Evolutionary conservation across 2,888 invertebrate genomes (phyloP), one percentile per base, ranked within the genome.

Genomic region (Microchrysa polita): DNA sequence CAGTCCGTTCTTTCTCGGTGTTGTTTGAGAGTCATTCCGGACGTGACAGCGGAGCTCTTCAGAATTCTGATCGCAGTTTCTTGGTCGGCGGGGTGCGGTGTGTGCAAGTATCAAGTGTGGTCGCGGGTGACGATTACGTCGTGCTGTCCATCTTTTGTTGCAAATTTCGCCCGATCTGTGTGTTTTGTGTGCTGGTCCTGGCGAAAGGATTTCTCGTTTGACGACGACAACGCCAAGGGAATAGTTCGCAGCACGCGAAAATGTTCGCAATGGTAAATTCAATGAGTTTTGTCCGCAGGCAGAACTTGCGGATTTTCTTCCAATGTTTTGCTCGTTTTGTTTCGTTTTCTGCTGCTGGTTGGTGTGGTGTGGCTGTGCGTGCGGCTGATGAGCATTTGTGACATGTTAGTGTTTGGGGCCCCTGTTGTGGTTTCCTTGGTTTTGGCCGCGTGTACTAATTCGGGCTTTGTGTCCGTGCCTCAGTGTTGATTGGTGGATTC

Each of bases 221-320:
- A 40, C 27, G 27, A 34, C 27, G 27, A 34, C 27, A 18, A 9
- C 20, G 40, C 69, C 55, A 34, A 42, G 27, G 22, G 20, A 69
- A 40, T 22, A 34, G n/a, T 55, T 5, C 10, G 27, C 34, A 40
- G 55, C 42, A 18, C 55, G 40, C 57, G 16, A 20, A 55, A 69
- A 69, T 69, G 69, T 69, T 69, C 18, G 69, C 55, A 69, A 69
- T 69, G 69, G 69, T 69, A 69, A 69, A 23, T 63, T 5, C 44
- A 23, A 16, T 18, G 40, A n/a, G 10, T 10, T 4, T 7, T 18
- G 63, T 7, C 63, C 22, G 20, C 7, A 42, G 5, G 42, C 4
- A 9, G 23, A 42, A 18, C 40, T n/a, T 16, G 63, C 20, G 63
- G 48, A 65, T 65, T 44, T 48, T 27, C 34, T 27, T 22, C 27